These are phyloP conservation scores for Diorhabda carinulata DNA, from an alignment of 1,140 invertebrate species.

Conservation along the genomic window DNA sequence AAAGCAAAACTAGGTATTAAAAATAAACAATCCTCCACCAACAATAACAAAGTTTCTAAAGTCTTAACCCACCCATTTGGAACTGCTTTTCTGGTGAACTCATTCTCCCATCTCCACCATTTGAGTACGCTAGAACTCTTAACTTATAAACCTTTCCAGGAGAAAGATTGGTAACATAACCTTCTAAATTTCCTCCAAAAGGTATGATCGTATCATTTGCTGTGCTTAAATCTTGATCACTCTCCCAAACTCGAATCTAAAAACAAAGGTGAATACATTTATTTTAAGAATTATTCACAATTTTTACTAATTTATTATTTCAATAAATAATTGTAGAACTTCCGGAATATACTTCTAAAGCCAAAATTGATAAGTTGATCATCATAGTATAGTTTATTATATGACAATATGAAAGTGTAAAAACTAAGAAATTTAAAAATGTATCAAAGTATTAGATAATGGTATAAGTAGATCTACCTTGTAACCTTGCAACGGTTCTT, in stretches of 20 bases:
- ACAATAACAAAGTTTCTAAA: background rate
- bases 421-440: too few species aligned
- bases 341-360: too few species aligned
- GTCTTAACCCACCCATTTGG: slow-evolving; percentile 66
- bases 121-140: slow-evolving; percentile 86
- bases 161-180: slow-evolving; percentile 71
- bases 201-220: slow-evolving; percentile 81
- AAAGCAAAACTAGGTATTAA: too few species aligned
- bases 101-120: slow-evolving; percentile 93
- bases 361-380: too few species aligned
- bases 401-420: too few species aligned
- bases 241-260: slow-evolving; percentile 84
- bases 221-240: slow-evolving; percentile 86
- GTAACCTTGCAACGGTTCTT: slow-evolving; percentile 91
- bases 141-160: slow-evolving; percentile 85
- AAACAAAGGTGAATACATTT: slow-evolving; percentile 25
- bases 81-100: slow-evolving; percentile 86
- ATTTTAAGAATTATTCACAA: too few species aligned
- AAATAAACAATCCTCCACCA: background rate
- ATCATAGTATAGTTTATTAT: too few species aligned
- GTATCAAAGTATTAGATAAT: background rate
- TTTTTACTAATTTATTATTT: too few species aligned
- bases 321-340: too few species aligned
- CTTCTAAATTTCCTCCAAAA: slow-evolving; percentile 72
- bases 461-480: slow-evolving; percentile 59